Percentiles rank a stretch among this genome's conserved stretches.
Conservation (phyloP, 2,888 invertebrate species). For the Ectemnius lituratus region DNA sequence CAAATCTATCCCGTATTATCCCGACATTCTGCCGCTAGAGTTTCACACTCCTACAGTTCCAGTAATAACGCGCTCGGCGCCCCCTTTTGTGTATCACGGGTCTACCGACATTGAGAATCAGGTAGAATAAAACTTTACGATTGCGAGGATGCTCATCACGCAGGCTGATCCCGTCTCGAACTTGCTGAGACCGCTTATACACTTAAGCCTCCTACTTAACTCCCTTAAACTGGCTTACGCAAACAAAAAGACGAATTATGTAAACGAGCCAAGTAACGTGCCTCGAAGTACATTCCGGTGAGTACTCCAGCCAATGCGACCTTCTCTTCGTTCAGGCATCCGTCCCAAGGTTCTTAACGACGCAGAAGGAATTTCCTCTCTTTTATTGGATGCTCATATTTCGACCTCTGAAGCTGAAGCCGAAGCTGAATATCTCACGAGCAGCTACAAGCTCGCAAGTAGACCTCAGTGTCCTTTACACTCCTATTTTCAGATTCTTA, state of each 20-base stretch:
- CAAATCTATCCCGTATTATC: constrained; percentile 63
- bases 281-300: constrained; percentile 3
- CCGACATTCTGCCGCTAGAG: constrained; percentile 57
- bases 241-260: constrained; percentile 16
- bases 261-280: not conserved
- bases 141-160: constrained; percentile 17
- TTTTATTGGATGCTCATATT: no score
- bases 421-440: no score
- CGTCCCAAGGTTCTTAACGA: no score
- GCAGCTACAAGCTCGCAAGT: no score
- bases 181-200: constrained; percentile 16
- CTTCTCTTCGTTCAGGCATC: no score
- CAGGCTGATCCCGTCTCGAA: not conserved
- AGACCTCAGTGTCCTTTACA: no score
- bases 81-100: constrained; percentile 15
- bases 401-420: no score
- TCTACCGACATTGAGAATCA: constrained; percentile 28
- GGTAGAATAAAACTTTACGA: constrained; percentile 25
- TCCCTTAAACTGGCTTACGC: not conserved
- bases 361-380: no score
- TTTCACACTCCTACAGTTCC: constrained; percentile 25
- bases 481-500: no score
- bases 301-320: not conserved
- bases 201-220: not conserved
- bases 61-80: not conserved